Percentiles rank a stretch among this genome's conserved stretches.
Evolutionary conservation across 2,888 invertebrate genomes (phyloP).

Genomic region (Embidobia sp.): DNA sequence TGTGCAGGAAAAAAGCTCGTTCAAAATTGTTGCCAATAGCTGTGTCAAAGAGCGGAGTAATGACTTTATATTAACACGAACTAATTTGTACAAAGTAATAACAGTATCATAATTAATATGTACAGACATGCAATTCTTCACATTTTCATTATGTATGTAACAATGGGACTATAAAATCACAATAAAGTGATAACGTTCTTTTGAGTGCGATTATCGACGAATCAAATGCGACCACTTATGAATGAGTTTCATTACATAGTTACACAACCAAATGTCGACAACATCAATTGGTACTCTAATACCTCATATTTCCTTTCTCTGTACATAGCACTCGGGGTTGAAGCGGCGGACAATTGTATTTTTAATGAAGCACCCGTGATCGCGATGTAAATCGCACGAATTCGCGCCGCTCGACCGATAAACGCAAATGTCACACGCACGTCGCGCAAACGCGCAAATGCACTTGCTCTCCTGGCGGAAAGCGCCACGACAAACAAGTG

Average conservation of each 20-base stretch:
- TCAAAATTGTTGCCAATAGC: no score
- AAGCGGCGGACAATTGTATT: constrained; percentile 37
- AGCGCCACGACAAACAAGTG: constrained; percentile 47
- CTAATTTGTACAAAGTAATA: no score
- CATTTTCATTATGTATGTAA: no score
- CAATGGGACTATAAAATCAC: no score
- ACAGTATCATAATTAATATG: no score
- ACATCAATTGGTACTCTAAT: constrained; percentile 35
- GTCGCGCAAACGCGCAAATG: constrained; percentile 33
- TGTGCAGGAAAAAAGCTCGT: no score
- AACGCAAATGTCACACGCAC: constrained; percentile 36
- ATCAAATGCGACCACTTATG: constrained; percentile 15
- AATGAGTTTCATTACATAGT: constrained; percentile 41
- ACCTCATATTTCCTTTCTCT: constrained; percentile 40
- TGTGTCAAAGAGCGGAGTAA: no score
- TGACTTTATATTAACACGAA: no score
- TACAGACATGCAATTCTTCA: no score
- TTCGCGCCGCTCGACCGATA: constrained; percentile 29
- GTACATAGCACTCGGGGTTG: neutral
- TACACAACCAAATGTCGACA: constrained; percentile 36
- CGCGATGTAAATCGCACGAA: constrained; percentile 39
- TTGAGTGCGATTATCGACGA: neutral
- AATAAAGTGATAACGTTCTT: no score
- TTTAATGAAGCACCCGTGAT: constrained; percentile 46
- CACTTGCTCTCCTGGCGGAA: constrained; percentile 32